These are phyloP conservation scores for Gephyroberyx darwinii DNA, from an alignment of 2,797 vertebrate genomes.

Conservation along the genomic window DNA sequence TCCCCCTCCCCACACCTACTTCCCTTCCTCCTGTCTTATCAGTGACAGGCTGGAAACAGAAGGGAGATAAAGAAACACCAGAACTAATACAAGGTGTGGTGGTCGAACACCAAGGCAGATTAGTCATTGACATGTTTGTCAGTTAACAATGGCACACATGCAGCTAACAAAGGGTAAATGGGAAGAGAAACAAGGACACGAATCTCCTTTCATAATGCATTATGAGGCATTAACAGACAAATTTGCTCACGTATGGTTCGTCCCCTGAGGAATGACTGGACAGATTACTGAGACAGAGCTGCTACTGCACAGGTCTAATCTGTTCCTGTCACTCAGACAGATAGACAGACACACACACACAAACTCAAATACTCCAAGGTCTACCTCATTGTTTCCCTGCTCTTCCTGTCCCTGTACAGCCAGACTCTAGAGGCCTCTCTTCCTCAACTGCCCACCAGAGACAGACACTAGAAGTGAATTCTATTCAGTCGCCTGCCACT, in stretches of 20 bases:
- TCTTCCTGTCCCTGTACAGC: constrained; percentile 9
- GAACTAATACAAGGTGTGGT: constrained; percentile 71
- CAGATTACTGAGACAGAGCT: constrained; percentile 60
- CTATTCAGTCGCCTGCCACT: constrained; percentile 63
- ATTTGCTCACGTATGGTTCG: constrained; percentile 19
- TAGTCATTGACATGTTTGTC: constrained; percentile 80
- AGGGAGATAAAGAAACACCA: constrained; percentile 74
- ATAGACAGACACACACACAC: constrained; percentile 27
- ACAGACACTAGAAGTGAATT: constrained; percentile 49
- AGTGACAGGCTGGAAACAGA: constrained; percentile 78
- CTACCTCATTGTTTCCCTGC: constrained; percentile 25
- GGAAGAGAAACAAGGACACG: constrained; percentile 65
- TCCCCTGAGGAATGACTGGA: constrained; percentile 47
- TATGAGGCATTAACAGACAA: constrained; percentile 39
- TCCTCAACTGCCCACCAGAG: constrained; percentile 53
- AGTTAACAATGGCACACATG: constrained; percentile 72
- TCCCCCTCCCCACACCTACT: constrained; percentile 25
- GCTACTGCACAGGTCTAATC: constrained; percentile 50
- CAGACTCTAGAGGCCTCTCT: constrained; percentile 37
- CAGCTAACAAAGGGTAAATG: constrained; percentile 56
- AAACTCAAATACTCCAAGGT: constrained; percentile 25
- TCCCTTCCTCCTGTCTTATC: constrained; percentile 64
- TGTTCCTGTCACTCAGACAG: constrained; percentile 56
- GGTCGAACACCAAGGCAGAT: constrained; percentile 75
- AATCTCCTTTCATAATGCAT: constrained; percentile 58